Evolutionary conservation across 2,797 vertebrate genomes (phyloP).

Genomic region (Enteromius anoplus): DNA sequence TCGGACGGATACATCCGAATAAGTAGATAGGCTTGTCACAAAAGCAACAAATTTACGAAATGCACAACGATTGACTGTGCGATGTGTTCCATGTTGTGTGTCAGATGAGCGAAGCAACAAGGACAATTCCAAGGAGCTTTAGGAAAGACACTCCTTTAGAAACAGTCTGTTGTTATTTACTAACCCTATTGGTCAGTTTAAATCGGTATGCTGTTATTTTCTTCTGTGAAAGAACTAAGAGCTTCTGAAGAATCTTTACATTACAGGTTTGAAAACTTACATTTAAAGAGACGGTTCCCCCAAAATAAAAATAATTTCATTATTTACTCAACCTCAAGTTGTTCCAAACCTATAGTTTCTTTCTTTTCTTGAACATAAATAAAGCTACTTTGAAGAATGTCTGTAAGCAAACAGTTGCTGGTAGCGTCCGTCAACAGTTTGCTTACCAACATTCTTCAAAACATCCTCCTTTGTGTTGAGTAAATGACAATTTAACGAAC

Average conservation of each 20-base stretch:
- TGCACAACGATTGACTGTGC: slow-evolving; percentile 42
- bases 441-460: not conserved
- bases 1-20: slow-evolving; percentile 15
- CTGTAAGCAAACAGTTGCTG: not conserved
- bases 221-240: not conserved
- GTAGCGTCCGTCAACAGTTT: not conserved
- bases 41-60: slow-evolving; percentile 20
- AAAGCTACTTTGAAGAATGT: not conserved
- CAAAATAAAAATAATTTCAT: not conserved
- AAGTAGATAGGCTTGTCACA: slow-evolving; percentile 19
- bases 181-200: not conserved
- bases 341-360: not conserved
- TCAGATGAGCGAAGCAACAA: slow-evolving; percentile 1
- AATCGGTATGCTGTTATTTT: not conserved
- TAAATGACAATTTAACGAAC: not conserved
- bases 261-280: not conserved
- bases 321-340: not conserved
- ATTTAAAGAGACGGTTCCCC: not conserved
- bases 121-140: not conserved
- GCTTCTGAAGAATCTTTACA: not conserved
- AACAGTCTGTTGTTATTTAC: not conserved
- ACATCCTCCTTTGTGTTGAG: not conserved
- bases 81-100: not conserved
- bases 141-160: not conserved
- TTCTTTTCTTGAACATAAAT: not conserved